Evolutionary conservation across 2,888 invertebrate genomes (phyloP), one percentile per base, ranked within the genome.

Genomic region (Leistus spinibarbis): DNA sequence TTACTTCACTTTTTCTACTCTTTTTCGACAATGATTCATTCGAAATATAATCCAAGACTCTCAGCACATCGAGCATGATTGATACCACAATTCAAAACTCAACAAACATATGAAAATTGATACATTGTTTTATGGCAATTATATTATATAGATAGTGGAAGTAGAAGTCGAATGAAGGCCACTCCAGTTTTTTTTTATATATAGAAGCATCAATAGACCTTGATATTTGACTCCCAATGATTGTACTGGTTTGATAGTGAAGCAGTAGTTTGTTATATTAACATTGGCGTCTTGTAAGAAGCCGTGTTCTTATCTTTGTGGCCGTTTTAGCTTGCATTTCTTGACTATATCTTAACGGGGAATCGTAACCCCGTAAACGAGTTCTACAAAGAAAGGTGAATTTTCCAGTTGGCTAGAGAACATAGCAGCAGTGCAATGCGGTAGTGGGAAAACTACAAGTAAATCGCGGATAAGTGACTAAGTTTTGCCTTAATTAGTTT

Each of bases 401-500:
- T 73, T 73, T 73, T 73, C 67, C 73, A 73, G 67, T 73, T 67
- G 62, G 66, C 10, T 67, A 40, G 40, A 40, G 40, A 40, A 7
- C 13, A 40, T 40, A 40, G 13, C 13, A 40, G 60, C 17, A 22
- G 60, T 60, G 22, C 22, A 60, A 16, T 20, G 60, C 22, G 16
- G 5, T 3, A 54, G 54, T 54, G n/a, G n/a, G n/a, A 54, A 60
- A 73, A 67, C 67, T 73, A 67, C 66, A 67, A 73, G 73, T 73
- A 73, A 73, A 73, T 73, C 60, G 73, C 20, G 73, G 60, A 73
- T 73, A 73, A 73, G 73, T 67, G 73, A 73, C 73, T 56, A 73
- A 73, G 73, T 73, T 73, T 67, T 65, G 66, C 67, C 67, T 73
- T 73, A 73, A 73, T 73, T 73, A 73, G 73, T 73, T 73, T 73